A percentile compares a stretch with the other conserved stretches of the same genome.
Evolutionary conservation across 2,888 invertebrate genomes (phyloP).

Genomic region (Mamestra brassicae): DNA sequence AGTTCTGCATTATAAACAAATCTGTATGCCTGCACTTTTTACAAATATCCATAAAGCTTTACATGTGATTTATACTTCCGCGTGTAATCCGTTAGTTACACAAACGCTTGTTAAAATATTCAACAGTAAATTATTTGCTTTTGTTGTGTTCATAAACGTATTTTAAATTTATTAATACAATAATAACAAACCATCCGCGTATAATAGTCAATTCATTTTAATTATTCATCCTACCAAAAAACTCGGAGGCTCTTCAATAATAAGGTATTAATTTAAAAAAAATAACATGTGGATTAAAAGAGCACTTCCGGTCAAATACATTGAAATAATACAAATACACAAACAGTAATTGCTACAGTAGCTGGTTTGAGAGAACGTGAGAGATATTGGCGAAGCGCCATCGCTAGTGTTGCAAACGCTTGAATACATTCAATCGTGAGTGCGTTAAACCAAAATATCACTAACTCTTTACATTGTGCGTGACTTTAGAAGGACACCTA

Average conservation of each 20-base stretch:
- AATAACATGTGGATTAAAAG: not conserved
- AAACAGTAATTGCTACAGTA: constrained; percentile 42
- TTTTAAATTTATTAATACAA: constrained; percentile 17
- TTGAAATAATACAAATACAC: constrained; percentile 7
- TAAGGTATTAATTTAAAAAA: too few relatives aligned
- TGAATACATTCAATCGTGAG: constrained; percentile 36
- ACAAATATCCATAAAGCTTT: constrained; percentile 44
- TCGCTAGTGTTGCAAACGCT: constrained; percentile 42
- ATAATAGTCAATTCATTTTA: constrained; percentile 1
- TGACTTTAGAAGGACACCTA: constrained; percentile 12
- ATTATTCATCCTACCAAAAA: not conserved
- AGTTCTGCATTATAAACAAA: constrained; percentile 65
- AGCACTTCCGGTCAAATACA: not conserved
- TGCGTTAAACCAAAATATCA: constrained; percentile 31
- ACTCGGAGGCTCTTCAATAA: not conserved
- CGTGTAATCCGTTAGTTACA: constrained; percentile 39
- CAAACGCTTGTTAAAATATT: constrained; percentile 15
- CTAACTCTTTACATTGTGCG: not conserved
- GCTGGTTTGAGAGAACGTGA: constrained; percentile 20
- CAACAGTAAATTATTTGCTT: constrained; percentile 5
- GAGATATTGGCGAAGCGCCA: constrained; percentile 50
- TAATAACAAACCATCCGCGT: not conserved
- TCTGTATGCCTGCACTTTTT: constrained; percentile 49
- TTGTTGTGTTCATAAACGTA: constrained; percentile 15
- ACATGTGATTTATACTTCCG: constrained; percentile 45